A percentile compares a stretch with the other conserved stretches of the same genome.
phyloP scores from a whole-genome alignment of 2,797 vertebrate species.

The Lemur catta region DNA sequence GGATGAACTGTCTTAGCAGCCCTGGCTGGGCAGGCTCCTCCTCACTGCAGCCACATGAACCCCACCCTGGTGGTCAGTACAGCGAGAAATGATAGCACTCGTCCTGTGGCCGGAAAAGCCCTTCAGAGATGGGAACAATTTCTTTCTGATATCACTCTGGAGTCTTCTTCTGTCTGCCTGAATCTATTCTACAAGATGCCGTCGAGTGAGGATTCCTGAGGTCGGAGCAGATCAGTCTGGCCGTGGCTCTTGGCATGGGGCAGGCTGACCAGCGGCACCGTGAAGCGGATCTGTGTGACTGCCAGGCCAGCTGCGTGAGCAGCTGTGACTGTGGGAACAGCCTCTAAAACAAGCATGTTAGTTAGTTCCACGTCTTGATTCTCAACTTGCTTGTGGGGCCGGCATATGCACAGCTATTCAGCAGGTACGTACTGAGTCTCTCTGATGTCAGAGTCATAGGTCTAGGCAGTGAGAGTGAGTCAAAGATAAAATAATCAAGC shows the following conservation, averaged over 20 bases:
- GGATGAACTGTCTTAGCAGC: background rate
- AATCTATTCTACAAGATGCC: background rate
- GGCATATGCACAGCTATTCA: background rate
- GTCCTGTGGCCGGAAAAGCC: background rate
- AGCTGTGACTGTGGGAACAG: background rate
- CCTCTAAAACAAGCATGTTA: background rate
- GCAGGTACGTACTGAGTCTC: background rate
- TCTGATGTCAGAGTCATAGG: background rate
- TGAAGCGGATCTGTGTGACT: no score
- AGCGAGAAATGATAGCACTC: background rate
- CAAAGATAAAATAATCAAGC: background rate
- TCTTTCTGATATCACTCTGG: background rate
- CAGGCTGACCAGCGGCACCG: fast-evolving
- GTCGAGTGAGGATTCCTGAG: fast-evolving
- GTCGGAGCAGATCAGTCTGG: background rate
- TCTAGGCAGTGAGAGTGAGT: background rate
- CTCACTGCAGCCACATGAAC: background rate
- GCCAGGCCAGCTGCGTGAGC: background rate
- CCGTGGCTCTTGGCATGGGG: background rate
- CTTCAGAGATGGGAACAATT: background rate
- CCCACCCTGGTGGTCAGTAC: fast-evolving
- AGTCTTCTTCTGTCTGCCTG: background rate
- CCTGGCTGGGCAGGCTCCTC: background rate
- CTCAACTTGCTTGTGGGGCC: background rate
- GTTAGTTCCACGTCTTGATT: background rate